Percentiles rank a stretch among this genome's conserved stretches.
phyloP scores from a whole-genome alignment of 37 sponge, comb jelly and placozoan genomes.

The Hormiphora californensis region DNA sequence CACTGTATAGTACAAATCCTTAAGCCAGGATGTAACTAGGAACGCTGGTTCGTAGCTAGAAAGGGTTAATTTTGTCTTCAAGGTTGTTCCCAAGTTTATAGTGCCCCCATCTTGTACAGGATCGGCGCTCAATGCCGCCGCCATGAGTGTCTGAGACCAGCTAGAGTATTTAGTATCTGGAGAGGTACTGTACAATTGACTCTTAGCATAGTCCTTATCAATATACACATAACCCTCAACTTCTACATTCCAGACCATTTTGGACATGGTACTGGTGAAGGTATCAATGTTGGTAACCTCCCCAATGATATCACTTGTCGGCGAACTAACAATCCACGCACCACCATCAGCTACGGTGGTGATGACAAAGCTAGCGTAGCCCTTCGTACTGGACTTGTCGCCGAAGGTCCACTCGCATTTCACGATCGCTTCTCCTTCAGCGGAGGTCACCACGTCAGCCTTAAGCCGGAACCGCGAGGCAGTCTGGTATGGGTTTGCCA shows the following conservation, averaged over 20 bases:
- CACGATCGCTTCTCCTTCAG: background rate
- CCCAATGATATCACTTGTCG: background rate
- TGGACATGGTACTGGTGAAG: background rate
- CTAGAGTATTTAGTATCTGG: constrained; percentile 1
- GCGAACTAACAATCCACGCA: background rate
- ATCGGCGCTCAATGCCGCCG: background rate
- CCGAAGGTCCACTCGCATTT: background rate
- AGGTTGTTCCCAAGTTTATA: too few species aligned
- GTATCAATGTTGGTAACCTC: background rate
- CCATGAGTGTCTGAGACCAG: background rate
- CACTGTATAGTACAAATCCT: background rate
- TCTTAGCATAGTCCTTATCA: background rate
- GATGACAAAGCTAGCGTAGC: background rate
- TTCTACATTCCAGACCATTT: background rate
- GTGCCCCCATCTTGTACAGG: background rate
- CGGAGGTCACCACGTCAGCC: background rate
- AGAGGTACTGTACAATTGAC: background rate
- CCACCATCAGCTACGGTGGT: background rate
- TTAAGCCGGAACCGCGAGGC: background rate
- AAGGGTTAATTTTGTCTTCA: background rate
- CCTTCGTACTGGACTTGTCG: background rate
- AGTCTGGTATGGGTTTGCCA: constrained; percentile 8
- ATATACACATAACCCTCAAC: background rate
- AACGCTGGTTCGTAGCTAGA: background rate
- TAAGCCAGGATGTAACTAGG: background rate